These are phyloP conservation scores for Aspidiotus rigidus DNA, from an alignment of 2,888 invertebrate species.

Conservation along the genomic window DNA sequence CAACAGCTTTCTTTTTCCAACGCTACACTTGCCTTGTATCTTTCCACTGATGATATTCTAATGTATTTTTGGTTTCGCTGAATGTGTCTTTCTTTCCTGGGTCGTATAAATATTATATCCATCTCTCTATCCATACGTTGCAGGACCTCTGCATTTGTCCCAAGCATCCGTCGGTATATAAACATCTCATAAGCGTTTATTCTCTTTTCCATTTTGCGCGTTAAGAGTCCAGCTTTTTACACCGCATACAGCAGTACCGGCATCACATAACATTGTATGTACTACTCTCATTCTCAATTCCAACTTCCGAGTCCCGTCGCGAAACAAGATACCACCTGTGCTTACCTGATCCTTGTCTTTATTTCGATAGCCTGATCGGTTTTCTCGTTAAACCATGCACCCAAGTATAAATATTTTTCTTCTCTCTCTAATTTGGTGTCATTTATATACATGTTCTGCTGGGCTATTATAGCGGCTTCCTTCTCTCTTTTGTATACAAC, in stretches of 20 bases:
- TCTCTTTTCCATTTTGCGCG: background rate
- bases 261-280: slow-evolving; percentile 12
- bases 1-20: too few relatives aligned
- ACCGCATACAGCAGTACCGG: slow-evolving; percentile 15
- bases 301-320: background rate
- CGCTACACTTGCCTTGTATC: too few relatives aligned
- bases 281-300: slow-evolving; percentile 14
- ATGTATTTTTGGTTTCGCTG: background rate
- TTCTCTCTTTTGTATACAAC: background rate
- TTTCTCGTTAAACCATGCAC: background rate
- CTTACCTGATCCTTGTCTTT: background rate
- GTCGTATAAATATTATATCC: too few relatives aligned
- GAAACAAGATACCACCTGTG: background rate
- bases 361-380: background rate
- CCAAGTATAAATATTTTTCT: background rate
- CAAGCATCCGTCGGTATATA: slow-evolving; percentile 12
- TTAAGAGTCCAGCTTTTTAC: slow-evolving; percentile 16
- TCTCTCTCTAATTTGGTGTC: background rate
- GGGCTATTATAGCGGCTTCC: background rate
- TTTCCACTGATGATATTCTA: background rate
- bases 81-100: background rate
- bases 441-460: background rate
- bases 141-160: too few relatives aligned
- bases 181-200: slow-evolving; percentile 14
- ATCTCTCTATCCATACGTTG: too few relatives aligned